phyloP scores from a whole-genome alignment of 2,888 invertebrate species.

The Dendrolimus pini region DNA sequence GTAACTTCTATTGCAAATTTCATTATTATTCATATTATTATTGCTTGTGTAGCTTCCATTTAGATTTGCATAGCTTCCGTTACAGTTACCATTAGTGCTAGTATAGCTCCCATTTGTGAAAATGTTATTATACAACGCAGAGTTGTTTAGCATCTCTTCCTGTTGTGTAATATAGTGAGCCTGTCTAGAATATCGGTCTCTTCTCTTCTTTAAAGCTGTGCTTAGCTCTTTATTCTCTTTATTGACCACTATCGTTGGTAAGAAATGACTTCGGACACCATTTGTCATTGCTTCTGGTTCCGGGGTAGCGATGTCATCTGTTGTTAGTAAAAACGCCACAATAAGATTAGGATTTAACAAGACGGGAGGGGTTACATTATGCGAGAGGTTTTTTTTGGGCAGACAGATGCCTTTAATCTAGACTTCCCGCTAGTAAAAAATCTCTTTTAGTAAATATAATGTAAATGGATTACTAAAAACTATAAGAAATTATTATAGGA shows the following conservation, averaged over 20 bases:
- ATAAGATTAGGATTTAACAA: constrained; percentile 3
- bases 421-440: no score
- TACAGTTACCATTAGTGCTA: constrained; percentile 22
- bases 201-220: constrained; percentile 85
- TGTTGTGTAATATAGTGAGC: constrained; percentile 90
- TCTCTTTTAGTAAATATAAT: no score
- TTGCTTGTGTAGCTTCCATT: constrained; percentile 32
- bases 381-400: no score
- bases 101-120: constrained; percentile 25
- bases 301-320: constrained; percentile 34
- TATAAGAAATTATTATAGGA: no score
- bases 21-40: constrained; percentile 18
- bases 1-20: constrained; percentile 17
- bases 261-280: constrained; percentile 31
- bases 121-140: constrained; percentile 40
- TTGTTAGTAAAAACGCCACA: constrained; percentile 55
- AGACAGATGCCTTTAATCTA: no score
- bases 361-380: no score
- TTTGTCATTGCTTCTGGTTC: constrained; percentile 40
- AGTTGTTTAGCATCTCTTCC: constrained; percentile 76
- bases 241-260: constrained; percentile 47
- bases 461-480: no score
- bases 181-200: constrained; percentile 90
- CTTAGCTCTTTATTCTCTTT: constrained; percentile 83
- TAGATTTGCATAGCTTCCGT: constrained; percentile 21